Conservation (phyloP, 2,113 vertebrate species). For the Xenotilapia leptura region DNA sequence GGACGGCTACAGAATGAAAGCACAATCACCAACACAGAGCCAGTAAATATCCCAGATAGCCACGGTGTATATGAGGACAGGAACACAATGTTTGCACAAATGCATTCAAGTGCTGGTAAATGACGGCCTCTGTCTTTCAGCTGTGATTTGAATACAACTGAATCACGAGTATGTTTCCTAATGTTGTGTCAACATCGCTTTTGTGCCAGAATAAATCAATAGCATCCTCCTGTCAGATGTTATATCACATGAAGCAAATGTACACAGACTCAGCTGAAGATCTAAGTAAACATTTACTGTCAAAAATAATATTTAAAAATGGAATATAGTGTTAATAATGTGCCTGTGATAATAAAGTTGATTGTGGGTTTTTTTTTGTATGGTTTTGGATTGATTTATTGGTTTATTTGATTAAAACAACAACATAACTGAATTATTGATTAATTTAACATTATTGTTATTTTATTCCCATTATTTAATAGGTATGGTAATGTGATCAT, state of each 20-base stretch:
- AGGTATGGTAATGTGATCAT: not conserved
- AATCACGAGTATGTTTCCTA: not conserved
- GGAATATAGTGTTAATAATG: not conserved
- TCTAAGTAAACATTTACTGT: not conserved
- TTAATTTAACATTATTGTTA: not conserved
- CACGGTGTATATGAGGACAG: not conserved
- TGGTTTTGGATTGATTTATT: fast-evolving
- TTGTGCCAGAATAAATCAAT: not conserved
- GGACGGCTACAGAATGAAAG: not conserved
- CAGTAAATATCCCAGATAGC: not conserved
- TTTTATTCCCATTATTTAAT: not conserved
- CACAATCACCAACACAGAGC: not conserved
- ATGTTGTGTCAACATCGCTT: not conserved
- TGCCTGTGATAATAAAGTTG: not conserved
- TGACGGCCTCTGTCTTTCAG: not conserved
- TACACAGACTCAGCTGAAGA: not conserved
- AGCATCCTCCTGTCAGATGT: not conserved
- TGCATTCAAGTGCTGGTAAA: not conserved
- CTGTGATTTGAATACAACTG: not conserved
- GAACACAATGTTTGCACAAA: not conserved
- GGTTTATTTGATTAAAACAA: not conserved
- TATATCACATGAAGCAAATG: not conserved
- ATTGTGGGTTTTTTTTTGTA: fast-evolving
- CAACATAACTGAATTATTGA: not conserved
- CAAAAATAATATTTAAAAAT: not conserved